Evolutionary conservation across 2,888 invertebrate species (phyloP), one percentile per base, ranked within the genome.

Genomic region (Euclidia mi): DNA sequence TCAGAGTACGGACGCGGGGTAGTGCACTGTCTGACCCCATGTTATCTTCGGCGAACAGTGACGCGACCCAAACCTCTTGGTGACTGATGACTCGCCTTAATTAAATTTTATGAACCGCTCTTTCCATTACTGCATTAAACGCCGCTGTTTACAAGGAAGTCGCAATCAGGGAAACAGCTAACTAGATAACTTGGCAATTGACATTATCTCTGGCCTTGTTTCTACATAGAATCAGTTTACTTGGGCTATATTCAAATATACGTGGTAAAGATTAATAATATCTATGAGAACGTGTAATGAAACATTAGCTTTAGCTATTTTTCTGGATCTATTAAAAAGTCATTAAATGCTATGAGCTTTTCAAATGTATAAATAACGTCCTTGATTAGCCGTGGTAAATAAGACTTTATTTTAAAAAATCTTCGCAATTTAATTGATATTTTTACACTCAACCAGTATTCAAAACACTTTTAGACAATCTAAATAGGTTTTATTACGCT

Each of bases 81-180:
- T 94, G 94, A 94, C 94, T 93, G 94, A 94, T 94, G 92, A 93
- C 92, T 86, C 47, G 81, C 85, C 83, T 92, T 94, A 94, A 94
- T 94, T 94, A 93, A 90, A 94, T 94, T 94, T 93, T 88, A 91
- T 90, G 70, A 67, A 67, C 65, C 84, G 81, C 67, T 76, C 78
- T 78, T 76, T 58, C 80, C 78, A 82, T 84, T 84, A 83, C 77
- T 70, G 56, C 42, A 41, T 53, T 56, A 51, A 38, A 12, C 11
- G 12, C 4, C 14, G n/a, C 31, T 38, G 64, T 67, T 68, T 72
- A 65, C 60, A 63, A 70, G 68, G 50, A 63, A 53, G 38, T 40
- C 45, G 60, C 28, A 68, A 75, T 73, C 65, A 68, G 64, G 34
- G 58, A 38, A 35, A 34, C 34, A 28, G 28, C 9, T n/a, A 37